Conservation (phyloP, 92 coral and sea anemone species). For the Muricea muricata region DNA sequence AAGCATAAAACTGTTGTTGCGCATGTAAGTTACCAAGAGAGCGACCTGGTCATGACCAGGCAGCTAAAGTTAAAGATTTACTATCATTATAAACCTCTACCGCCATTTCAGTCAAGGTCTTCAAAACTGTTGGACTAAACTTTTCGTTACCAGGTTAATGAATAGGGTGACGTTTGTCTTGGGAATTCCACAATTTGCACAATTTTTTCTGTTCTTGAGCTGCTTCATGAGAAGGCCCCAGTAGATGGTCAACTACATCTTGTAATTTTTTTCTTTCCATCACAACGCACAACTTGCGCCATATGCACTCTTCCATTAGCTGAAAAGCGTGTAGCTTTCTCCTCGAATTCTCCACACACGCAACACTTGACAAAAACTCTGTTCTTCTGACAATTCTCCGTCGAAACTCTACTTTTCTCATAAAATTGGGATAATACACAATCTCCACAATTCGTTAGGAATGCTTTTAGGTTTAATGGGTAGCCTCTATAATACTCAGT, state of each 20-base stretch:
- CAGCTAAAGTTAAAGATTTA: constrained; percentile 9
- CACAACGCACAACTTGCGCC: constrained; percentile 4
- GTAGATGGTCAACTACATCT: constrained; percentile 5
- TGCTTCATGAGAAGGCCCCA: neutral
- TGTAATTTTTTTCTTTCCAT: neutral
- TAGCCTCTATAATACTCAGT: neutral
- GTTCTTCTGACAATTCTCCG: neutral
- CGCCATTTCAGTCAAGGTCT: constrained; percentile 17
- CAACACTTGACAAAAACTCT: neutral
- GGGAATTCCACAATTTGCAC: neutral
- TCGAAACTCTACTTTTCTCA: neutral
- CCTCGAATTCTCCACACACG: neutral
- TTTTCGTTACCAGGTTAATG: neutral
- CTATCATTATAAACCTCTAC: constrained; percentile 27
- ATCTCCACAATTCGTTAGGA: neutral
- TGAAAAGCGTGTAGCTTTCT: neutral
- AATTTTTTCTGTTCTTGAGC: neutral
- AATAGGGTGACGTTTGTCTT: neutral
- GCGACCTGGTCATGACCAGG: constrained; percentile 22
- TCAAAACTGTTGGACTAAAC: neutral
- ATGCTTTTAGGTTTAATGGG: neutral
- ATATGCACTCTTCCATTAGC: neutral
- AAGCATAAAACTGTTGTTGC: neutral
- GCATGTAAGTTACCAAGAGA: constrained; percentile 24
- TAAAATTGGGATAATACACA: neutral